These are phyloP conservation scores for Amphipyra tragopoginis DNA, from an alignment of 2,888 invertebrate genomes.

Conservation along the genomic window DNA sequence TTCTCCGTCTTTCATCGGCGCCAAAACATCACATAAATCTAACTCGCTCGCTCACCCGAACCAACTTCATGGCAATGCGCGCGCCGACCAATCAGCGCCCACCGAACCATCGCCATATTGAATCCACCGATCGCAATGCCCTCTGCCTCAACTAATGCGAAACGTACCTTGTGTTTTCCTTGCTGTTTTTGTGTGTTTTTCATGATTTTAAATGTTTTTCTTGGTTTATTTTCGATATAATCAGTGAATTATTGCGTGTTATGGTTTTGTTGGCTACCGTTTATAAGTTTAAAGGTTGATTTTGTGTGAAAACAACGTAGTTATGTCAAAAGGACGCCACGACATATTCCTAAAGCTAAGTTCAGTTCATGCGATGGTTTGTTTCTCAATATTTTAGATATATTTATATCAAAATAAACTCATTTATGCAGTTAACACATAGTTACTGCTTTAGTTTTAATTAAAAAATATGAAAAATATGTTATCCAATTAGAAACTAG, in stretches of 20 bases:
- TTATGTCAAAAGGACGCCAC: constrained; percentile 74
- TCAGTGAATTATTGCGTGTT: constrained; percentile 72
- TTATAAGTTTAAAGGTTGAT: constrained; percentile 58
- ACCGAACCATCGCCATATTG: constrained; percentile 87
- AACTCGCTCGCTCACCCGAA: constrained; percentile 81
- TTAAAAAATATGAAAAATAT: constrained; percentile 1
- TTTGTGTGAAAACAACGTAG: constrained; percentile 63
- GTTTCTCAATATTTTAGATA: constrained; percentile 51
- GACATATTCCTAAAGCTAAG: constrained; percentile 74
- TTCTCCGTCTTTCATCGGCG: constrained; percentile 87
- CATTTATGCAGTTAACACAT: constrained; percentile 2
- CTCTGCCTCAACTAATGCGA: constrained; percentile 79
- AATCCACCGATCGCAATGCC: constrained; percentile 77
- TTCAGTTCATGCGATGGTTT: constrained; percentile 73
- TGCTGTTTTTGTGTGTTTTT: constrained; percentile 82
- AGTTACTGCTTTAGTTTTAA: background rate
- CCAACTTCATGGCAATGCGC: constrained; percentile 82
- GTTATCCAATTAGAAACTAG: constrained; percentile 43
- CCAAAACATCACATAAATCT: constrained; percentile 87
- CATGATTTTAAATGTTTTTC: constrained; percentile 68
- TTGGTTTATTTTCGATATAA: constrained; percentile 62
- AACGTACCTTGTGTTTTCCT: constrained; percentile 76
- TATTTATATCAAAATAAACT: constrained; percentile 11
- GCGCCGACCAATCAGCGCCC: constrained; percentile 76
- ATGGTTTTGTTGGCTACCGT: constrained; percentile 53